A percentile compares a stretch with the other conserved stretches of the same genome.
phyloP scores from a whole-genome alignment of 2,888 invertebrate species.

The Artemia sinica region DNA sequence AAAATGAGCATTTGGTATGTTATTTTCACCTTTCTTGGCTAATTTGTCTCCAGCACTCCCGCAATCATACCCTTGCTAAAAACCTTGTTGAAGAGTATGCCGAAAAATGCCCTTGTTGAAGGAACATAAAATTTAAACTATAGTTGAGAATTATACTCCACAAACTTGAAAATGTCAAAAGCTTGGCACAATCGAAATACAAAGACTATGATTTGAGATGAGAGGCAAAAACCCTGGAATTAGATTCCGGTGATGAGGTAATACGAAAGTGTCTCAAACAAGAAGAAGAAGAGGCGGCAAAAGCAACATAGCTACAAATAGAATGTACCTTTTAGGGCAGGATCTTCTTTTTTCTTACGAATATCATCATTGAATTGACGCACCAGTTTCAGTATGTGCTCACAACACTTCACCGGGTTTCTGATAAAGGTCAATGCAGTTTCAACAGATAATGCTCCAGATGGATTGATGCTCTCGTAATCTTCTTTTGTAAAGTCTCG shows the following conservation, averaged over 20 bases:
- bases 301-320: too few species aligned
- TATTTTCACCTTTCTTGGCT: slow-evolving; percentile 14
- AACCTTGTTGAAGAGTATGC: background rate
- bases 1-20: background rate
- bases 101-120: background rate
- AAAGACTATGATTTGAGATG: slow-evolving; percentile 15
- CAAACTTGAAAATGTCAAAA: background rate
- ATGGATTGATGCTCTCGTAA: slow-evolving; percentile 71
- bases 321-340: too few species aligned
- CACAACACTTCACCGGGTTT: slow-evolving; percentile 84
- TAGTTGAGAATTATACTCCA: background rate
- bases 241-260: too few species aligned
- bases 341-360: slow-evolving; percentile 61
- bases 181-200: background rate
- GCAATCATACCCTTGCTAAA: background rate
- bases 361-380: slow-evolving; percentile 70
- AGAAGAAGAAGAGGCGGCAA: too few species aligned
- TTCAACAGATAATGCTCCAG: slow-evolving; percentile 71
- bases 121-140: background rate
- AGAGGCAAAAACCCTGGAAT: background rate
- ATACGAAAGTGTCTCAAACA: too few species aligned
- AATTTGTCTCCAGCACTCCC: slow-evolving; percentile 12
- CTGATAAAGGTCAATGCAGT: slow-evolving; percentile 85
- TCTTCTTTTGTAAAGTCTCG: slow-evolving; percentile 69
- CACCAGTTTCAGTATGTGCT: slow-evolving; percentile 70